phyloP scores from a whole-genome alignment of 2,888 invertebrate species.

The Nasonovia ribisnigri region DNA sequence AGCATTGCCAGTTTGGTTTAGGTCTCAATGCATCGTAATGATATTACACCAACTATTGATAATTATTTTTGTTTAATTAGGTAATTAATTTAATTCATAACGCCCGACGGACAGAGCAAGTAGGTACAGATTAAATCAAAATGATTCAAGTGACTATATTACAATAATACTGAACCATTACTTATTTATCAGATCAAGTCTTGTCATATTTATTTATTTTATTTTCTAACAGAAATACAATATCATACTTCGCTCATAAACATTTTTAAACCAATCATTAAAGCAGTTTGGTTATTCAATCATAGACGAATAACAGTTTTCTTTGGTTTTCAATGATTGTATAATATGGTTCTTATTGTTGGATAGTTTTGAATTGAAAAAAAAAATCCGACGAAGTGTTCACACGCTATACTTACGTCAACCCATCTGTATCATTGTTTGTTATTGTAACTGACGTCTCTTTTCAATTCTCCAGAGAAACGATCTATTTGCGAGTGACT shows the following conservation, averaged over 20 bases:
- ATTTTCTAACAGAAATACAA: not conserved
- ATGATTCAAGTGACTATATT: not conserved
- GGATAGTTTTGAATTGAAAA: not conserved
- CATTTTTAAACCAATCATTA: not conserved
- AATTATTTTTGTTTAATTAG: not conserved
- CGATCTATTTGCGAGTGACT: constrained; percentile 32
- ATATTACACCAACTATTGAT: not conserved
- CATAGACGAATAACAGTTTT: not conserved
- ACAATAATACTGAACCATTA: not conserved
- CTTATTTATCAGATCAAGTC: not conserved
- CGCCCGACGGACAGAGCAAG: not conserved
- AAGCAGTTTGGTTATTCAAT: not conserved
- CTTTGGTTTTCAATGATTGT: not conserved
- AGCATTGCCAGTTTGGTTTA: not conserved
- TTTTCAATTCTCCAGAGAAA: constrained; percentile 42
- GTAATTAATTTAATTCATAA: not conserved
- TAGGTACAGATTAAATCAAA: not conserved
- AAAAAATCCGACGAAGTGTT: not conserved
- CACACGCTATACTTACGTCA: not conserved
- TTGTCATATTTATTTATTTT: not conserved
- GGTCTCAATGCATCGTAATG: not conserved
- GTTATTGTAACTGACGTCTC: constrained; percentile 39
- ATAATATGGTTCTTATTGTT: not conserved
- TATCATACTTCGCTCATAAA: not conserved
- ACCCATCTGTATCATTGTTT: not conserved